phyloP scores from a whole-genome alignment of 1,140 invertebrate species.

The Cylas formicarius region DNA sequence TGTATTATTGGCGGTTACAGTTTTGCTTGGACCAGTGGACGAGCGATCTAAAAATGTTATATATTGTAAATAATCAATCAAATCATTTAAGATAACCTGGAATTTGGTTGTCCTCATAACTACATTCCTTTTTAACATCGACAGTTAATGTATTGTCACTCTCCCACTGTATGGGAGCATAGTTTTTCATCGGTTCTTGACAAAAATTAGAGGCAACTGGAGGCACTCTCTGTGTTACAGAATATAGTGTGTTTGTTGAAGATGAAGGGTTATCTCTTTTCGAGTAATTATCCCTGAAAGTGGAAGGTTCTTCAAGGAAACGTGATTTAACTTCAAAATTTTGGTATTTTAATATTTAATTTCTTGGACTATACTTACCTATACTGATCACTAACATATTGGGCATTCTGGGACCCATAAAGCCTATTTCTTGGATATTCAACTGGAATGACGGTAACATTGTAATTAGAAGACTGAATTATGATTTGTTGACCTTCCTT shows the following conservation, averaged over 20 bases:
- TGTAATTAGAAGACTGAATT: constrained; percentile 31
- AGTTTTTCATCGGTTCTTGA: constrained; percentile 1
- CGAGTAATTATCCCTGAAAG: constrained; percentile 23
- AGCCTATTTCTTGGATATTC: constrained; percentile 28
- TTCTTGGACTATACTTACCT: constrained; percentile 25
- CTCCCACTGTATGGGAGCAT: not conserved
- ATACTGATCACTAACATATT: constrained; percentile 34
- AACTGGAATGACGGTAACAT: constrained; percentile 33
- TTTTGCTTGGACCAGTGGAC: constrained; percentile 3
- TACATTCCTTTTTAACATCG: too few relatives aligned
- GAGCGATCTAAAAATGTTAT: constrained; percentile 1
- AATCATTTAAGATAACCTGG: not conserved
- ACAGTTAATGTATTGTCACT: not conserved
- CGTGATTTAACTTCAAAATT: not conserved
- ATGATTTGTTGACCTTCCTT: constrained; percentile 29
- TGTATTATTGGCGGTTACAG: not conserved
- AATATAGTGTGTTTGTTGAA: constrained; percentile 33
- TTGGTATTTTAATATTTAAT: not conserved
- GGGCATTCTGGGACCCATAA: constrained; percentile 28
- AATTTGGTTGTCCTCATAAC: too few relatives aligned
- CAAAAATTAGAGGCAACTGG: constrained; percentile 1
- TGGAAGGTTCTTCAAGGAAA: constrained; percentile 5
- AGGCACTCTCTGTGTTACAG: constrained; percentile 23
- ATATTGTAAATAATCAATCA: not conserved
- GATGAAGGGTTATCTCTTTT: constrained; percentile 28